Evolutionary conservation across 2,113 vertebrate species (phyloP).

Genomic region (Clarias batrachus): DNA sequence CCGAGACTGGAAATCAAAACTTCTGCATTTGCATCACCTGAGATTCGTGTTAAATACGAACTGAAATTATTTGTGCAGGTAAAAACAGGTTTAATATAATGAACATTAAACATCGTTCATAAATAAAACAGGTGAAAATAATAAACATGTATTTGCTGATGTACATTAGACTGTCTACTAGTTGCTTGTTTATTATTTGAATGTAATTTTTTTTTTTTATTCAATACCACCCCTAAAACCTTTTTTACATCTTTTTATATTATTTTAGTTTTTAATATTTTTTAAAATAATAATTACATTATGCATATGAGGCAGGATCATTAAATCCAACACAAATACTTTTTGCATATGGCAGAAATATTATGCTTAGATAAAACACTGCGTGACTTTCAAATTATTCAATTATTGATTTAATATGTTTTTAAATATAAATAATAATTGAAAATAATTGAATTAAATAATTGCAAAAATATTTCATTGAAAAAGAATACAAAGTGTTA

Average conservation of each 20-base stretch:
- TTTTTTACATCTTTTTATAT: not conserved
- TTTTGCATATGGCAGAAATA: not conserved
- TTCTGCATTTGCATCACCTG: conserved; percentile 7
- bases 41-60: conserved; percentile 4
- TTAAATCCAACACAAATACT: not conserved
- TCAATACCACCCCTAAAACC: not conserved
- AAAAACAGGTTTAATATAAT: conserved; percentile 19
- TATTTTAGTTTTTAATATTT: not conserved
- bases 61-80: not conserved
- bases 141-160: not conserved
- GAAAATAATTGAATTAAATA: too few relatives aligned
- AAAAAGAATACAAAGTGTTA: not conserved
- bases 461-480: too few relatives aligned
- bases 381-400: not conserved
- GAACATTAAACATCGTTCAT: not conserved
- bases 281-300: not conserved
- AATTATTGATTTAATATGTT: not conserved
- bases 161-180: not conserved
- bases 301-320: not conserved
- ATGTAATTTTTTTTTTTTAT: not conserved
- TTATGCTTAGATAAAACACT: not conserved
- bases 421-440: too few relatives aligned
- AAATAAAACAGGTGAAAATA: not conserved
- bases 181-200: not conserved
- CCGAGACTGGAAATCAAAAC: conserved; percentile 33